These are phyloP conservation scores for Mormyrus proboscirostris DNA, from an alignment of 2,797 vertebrate species.

Conservation along the genomic window DNA sequence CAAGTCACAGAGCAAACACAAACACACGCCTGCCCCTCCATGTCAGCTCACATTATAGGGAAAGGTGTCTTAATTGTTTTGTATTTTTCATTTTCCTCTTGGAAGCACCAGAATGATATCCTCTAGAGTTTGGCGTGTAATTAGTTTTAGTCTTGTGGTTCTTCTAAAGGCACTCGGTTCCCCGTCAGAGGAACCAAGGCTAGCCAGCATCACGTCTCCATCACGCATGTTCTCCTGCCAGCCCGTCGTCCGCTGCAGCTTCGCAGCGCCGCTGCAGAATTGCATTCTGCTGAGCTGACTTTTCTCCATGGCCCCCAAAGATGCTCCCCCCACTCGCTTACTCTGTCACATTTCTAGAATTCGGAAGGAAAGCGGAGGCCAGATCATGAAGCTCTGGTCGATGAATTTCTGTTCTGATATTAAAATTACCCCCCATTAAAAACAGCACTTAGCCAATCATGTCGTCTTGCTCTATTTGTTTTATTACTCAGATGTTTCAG, in stretches of 20 bases:
- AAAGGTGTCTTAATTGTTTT: background rate
- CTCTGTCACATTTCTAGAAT: background rate
- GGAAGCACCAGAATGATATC: background rate
- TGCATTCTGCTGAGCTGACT: background rate
- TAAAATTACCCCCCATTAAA: slow-evolving; percentile 23
- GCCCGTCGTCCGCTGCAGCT: background rate
- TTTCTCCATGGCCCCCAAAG: background rate
- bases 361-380: background rate
- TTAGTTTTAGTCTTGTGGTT: background rate
- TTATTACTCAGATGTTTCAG: background rate
- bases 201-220: background rate
- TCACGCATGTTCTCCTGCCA: background rate
- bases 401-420: slow-evolving; percentile 5
- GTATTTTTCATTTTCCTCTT: background rate
- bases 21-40: background rate
- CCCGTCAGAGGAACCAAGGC: background rate
- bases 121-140: background rate
- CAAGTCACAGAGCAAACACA: background rate
- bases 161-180: background rate
- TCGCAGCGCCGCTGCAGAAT: background rate
- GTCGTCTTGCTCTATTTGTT: slow-evolving; percentile 25
- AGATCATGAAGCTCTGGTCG: background rate
- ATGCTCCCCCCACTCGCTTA: background rate
- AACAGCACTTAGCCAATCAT: slow-evolving; percentile 24
- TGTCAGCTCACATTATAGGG: background rate